These are phyloP conservation scores for Caenorhabditis sp. DNA, from an alignment of 2,888 invertebrate genomes.

Conservation along the genomic window DNA sequence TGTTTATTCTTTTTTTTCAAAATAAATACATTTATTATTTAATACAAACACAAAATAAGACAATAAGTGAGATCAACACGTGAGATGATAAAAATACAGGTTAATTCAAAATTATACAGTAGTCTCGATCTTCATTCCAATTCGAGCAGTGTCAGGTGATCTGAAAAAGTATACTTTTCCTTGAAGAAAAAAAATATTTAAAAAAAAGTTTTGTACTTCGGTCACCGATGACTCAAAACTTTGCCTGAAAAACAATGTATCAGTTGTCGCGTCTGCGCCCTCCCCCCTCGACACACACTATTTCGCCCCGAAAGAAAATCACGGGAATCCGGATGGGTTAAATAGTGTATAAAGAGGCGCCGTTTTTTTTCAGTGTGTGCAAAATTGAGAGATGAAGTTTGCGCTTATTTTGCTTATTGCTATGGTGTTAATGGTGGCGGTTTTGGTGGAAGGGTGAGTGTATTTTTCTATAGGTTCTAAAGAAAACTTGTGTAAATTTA, in stretches of 20 bases:
- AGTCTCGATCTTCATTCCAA: slow-evolving; percentile 35
- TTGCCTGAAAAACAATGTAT: not conserved
- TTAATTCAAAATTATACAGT: slow-evolving; percentile 21
- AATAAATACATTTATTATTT: slow-evolving; percentile 1
- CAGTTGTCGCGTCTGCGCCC: not conserved
- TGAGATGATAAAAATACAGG: slow-evolving; percentile 7
- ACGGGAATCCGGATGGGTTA: not conserved
- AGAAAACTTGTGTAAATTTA: not conserved
- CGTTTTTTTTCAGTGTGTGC: too few relatives aligned
- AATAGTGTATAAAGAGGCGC: too few relatives aligned
- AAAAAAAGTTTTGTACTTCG: not conserved
- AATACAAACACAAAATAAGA: not conserved
- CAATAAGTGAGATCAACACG: slow-evolving; percentile 42
- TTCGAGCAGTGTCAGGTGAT: slow-evolving; percentile 29
- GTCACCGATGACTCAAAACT: not conserved
- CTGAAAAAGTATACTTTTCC: not conserved
- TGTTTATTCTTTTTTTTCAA: not conserved
- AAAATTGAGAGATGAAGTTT: too few relatives aligned
- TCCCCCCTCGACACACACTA: not conserved
- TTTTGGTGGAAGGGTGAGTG: too few relatives aligned
- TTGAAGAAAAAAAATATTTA: too few relatives aligned
- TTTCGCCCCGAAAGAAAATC: not conserved
- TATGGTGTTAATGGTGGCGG: too few relatives aligned
- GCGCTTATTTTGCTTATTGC: too few relatives aligned
- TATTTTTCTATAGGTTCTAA: not conserved